Base-by-base conservation (phyloP, 1,140 invertebrate genomes). In the Drosophila littoralis region DNA sequence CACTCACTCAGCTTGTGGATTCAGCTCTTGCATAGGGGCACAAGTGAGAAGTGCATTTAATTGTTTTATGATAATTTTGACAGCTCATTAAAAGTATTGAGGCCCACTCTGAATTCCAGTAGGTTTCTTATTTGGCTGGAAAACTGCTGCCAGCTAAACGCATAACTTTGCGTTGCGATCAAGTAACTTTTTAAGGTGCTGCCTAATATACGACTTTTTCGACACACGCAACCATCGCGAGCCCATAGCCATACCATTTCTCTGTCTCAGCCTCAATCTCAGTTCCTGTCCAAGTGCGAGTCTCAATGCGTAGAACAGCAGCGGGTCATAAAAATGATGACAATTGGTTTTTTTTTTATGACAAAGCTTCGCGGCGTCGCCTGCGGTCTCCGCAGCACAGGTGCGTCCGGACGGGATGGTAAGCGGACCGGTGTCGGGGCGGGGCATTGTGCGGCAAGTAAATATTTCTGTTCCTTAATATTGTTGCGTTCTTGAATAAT, bases 11-110 rank as follows among this genome's bases (percentile, higher is more conserved):
- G 69, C 36, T 55, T 48, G 76, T 61, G 38, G 78, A 81, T 81
- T 77, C 73, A 72, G 65, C 66, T 72, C 79, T 67, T 59, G 73
- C 67, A 73, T 59, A 65, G 54, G 40, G 48, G 61, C 64, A 74
- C 68, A 67, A 76, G 73, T 69, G 79, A 77, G 74, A 89, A 80
- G 79, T 83, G 69, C 83, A 77, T 89, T 89, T 89, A 89, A 89
- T 89, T 89, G 84, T 68, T 89, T 89, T 89, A 89, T 89, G 85
- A 90, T 84, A 72, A 89, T 80, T 89, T 82, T 81, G 84, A 89
- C 84, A 89, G 84, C 70, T 76, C 81, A 89, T 89, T 81, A 81
- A 89, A 88, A 68, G 68, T 66, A 73, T 75, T 51, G 57, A 64
- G 67, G 46, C 67, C 38, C 35, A 40, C 40, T 32, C 9, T 12